Base-by-base conservation (phyloP, 2,888 invertebrate genomes). In the Platycheirus rosarum region DNA sequence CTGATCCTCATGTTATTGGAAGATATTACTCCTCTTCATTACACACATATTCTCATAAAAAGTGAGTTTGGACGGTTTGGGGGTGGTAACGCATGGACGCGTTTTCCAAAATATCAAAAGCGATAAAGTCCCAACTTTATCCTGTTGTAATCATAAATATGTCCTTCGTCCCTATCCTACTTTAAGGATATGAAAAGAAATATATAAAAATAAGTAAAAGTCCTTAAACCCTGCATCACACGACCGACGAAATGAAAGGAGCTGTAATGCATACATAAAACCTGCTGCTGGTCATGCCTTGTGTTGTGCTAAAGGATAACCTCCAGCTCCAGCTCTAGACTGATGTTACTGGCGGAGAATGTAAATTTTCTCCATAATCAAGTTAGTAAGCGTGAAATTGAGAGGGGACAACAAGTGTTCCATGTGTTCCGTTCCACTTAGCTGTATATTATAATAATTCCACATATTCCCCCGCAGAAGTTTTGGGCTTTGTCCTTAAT, bases 81-180 rank as follows among this genome's bases (percentile, higher is more conserved):
- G 9, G 48, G 70, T 40, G 55, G 74, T 29, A 79, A 69, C 74
- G 74, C 73, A 79, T 75, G 79, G 48, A 74, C 49, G 79, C 63
- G 51, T 60, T 51, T 49, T 63, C 5, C 37, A 51, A 53, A 57
- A 65, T 70, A 76, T 76, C 65, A 71, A 80, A n/a, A 76, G 76
- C 71, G 80, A 80, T 80, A 80, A 80, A 80, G 66, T 75, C 70
- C 80, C 66, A 76, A 80, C 80, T 80, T 75, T 80, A 80, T 80
- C 80, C 80, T 66, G 80, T 80, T 80, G 80, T 80, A 71, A 80
- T 80, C 80, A 80, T 80, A 80, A 80, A 80, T 71, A 76, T 75
- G 46, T 70, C 69, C 65, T 42, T 37, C 42, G 23, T 62, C 40
- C 44, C 14, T 18, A 32, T 23, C n/a, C n/a, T n/a, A 46, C 53